Evolutionary conservation across 2,113 vertebrate genomes (phyloP).

Genomic region (Cyprinodon brontotheroides): DNA sequence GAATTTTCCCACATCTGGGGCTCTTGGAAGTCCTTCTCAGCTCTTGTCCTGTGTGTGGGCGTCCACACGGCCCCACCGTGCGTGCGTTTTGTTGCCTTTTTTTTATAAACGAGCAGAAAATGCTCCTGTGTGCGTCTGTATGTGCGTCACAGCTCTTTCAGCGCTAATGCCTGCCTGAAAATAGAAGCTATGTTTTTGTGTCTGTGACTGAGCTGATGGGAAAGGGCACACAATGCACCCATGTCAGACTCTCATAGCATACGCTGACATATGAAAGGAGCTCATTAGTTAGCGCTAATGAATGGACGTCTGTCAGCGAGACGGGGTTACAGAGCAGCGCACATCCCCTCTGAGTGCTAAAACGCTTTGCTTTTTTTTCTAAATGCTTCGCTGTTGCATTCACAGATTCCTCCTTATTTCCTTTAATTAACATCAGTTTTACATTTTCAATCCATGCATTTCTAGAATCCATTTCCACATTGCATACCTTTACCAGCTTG

Average conservation of each 20-base stretch:
- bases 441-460: not conserved
- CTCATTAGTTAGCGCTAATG: constrained; percentile 67
- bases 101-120: not conserved
- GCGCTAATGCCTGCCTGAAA: constrained; percentile 33
- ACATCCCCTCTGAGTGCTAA: constrained; percentile 1
- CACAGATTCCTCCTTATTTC: not conserved
- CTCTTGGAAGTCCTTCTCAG: not conserved
- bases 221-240: constrained; percentile 53
- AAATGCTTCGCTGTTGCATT: not conserved
- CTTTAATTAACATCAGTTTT: not conserved
- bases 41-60: constrained; percentile 29
- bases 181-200: constrained; percentile 39
- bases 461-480: not conserved
- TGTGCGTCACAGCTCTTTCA: constrained; percentile 64
- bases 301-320: constrained; percentile 63
- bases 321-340: constrained; percentile 20
- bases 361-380: constrained; percentile 5
- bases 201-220: constrained; percentile 56
- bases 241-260: constrained; percentile 41
- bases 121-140: constrained; percentile 21
- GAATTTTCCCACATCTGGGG: not conserved
- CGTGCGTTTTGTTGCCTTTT: not conserved
- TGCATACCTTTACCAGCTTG: no score
- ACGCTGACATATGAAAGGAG: constrained; percentile 59
- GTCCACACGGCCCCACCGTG: constrained; percentile 12